These are phyloP conservation scores for Pyralis farinalis DNA, from an alignment of 2,888 invertebrate species.

Conservation along the genomic window DNA sequence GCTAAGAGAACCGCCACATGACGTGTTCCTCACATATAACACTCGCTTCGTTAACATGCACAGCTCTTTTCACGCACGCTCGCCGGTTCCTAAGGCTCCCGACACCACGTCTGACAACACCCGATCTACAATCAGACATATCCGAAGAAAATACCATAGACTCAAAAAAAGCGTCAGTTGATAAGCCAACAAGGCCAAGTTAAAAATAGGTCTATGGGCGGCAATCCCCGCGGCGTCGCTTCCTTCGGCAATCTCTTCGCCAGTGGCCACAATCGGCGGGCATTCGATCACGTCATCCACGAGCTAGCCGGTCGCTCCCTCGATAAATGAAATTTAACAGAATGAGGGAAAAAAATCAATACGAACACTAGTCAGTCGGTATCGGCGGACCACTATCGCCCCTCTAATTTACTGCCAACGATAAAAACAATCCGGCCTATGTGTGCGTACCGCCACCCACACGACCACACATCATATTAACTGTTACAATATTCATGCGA, in stretches of 20 bases:
- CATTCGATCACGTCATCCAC: conserved; percentile 45
- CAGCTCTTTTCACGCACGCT: too few relatives aligned
- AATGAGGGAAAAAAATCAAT: conserved; percentile 81
- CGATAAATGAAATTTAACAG: conserved; percentile 81
- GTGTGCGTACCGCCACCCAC: conserved; percentile 43
- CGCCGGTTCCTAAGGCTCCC: too few relatives aligned
- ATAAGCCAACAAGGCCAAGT: conserved; percentile 8
- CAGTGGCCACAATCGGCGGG: conserved; percentile 12
- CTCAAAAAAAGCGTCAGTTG: not conserved
- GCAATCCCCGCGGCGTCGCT: not conserved
- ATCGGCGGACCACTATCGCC: conserved; percentile 67
- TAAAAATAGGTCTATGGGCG: conserved; percentile 3
- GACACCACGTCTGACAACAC: too few relatives aligned
- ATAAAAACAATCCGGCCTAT: conserved; percentile 63
- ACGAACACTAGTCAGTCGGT: conserved; percentile 55
- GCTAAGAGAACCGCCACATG: too few relatives aligned
- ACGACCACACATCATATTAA: conserved; percentile 34
- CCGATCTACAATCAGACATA: too few relatives aligned
- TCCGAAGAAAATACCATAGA: too few relatives aligned
- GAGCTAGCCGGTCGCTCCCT: conserved; percentile 66
- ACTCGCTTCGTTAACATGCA: too few relatives aligned
- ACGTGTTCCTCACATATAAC: too few relatives aligned
- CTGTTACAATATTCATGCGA: conserved; percentile 61
- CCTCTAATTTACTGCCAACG: conserved; percentile 71
- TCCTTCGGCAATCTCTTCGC: conserved; percentile 27